Evolutionary conservation across 2,888 invertebrate species (phyloP).

Genomic region (Tenthredo amoena): DNA sequence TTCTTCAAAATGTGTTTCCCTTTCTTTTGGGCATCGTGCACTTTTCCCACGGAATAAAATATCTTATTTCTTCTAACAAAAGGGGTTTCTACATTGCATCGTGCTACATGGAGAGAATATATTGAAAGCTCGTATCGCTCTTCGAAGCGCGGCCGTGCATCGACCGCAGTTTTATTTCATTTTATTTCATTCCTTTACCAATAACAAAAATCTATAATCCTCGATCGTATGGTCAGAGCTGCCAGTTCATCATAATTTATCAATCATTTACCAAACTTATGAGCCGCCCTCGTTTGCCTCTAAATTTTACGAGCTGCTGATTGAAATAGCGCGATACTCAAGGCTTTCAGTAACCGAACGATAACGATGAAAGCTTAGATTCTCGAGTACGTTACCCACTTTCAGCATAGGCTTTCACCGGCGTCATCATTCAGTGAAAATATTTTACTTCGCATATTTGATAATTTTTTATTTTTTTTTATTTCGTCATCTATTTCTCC

Average conservation of each 20-base stretch:
- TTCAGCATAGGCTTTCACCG: neutral
- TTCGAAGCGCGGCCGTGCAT: neutral
- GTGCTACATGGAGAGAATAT: neutral
- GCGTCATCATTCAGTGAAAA: neutral
- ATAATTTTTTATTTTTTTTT: neutral
- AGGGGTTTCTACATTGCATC: neutral
- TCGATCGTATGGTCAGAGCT: neutral
- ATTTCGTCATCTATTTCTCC: neutral
- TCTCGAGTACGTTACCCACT: slow-evolving; percentile 7
- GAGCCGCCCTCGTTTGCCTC: neutral
- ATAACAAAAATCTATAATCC: neutral
- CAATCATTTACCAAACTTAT: slow-evolving; percentile 29
- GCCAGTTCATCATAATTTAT: neutral
- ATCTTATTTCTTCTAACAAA: neutral
- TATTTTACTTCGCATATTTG: slow-evolving; percentile 5
- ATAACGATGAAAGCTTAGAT: slow-evolving; percentile 31
- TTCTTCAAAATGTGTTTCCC: neutral
- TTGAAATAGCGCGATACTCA: slow-evolving; percentile 27
- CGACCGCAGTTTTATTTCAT: neutral
- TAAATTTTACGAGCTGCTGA: slow-evolving; percentile 24
- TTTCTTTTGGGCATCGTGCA: neutral
- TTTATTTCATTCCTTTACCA: neutral
- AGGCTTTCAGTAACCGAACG: slow-evolving; percentile 12
- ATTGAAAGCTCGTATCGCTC: too few species aligned
- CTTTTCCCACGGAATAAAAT: slow-evolving; percentile 23